Base-by-base conservation (phyloP, 1,140 invertebrate genomes). In the Latrodectus geometricus region DNA sequence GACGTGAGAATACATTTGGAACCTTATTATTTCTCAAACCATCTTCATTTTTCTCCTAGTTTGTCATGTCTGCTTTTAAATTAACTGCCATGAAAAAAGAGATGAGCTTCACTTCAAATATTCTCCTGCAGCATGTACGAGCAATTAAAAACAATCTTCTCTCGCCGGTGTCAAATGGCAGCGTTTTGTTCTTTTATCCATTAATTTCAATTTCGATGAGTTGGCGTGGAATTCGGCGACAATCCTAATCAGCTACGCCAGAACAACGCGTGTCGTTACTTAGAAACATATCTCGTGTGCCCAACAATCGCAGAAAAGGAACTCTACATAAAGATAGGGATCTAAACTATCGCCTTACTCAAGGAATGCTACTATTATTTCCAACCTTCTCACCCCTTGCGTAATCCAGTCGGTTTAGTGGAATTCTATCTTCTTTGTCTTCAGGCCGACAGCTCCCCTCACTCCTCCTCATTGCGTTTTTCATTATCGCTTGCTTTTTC, bases 381-480 rank as follows among this genome's bases (percentile, higher is more conserved):
- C 17, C 54, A 61, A 61, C 54, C 54, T 14, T 61, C 54, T 61
- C 54, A 17, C 54, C 54, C 17, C 54, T 61, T 77, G 17, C 52
- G 54, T 52, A 77, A 77, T 77, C 75, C 76, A 78, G 76, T 69
- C 4, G 61, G 50, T 65, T 81, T 81, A 52, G 48, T 56, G 68
- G 79, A 81, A 81, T 81, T 81, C 79, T 68, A 79, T 79, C 77
- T 21, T 56, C 35, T 81, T 81, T 81, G 79, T 81, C 79, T 81
- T 61, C 68, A 54, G 35, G 68, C 79, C 78, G 65, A 17, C 66
- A 61, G 21, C 69, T 80, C 76, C 76, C 49, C 14, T 7, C 11
- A 56, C 20, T 54, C 9, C 52, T 56, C 61, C 76, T 68, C 68
- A 4, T 23, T 54, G 76, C 48, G 54, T 75, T 84, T 81, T 84